Percentiles rank a stretch among this genome's conserved stretches.
Conservation (phyloP, 2,797 vertebrate species). For the Heterohyrax brucei region DNA sequence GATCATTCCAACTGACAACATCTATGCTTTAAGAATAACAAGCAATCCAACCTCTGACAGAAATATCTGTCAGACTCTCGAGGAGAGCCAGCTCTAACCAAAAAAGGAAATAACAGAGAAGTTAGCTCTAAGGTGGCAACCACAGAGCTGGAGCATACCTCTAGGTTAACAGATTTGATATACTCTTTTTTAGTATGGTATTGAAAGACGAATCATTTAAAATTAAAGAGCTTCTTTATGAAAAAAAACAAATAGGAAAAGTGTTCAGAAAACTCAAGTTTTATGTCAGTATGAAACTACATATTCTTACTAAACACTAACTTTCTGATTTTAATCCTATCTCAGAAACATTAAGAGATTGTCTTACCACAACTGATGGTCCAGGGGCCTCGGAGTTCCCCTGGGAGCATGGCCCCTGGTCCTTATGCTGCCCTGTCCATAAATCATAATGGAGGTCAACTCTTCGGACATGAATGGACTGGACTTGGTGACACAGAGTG, state of each 20-base stretch:
- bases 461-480: no score
- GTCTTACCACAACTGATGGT: neutral
- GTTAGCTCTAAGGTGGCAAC: neutral
- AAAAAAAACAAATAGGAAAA: neutral
- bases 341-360: slow-evolving; percentile 39
- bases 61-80: neutral
- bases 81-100: neutral
- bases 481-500: no score
- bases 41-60: neutral
- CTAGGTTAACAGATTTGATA: neutral
- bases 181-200: neutral
- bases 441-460: no score
- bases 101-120: no score
- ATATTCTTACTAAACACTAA: slow-evolving; percentile 4
- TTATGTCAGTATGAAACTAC: slow-evolving; percentile 3
- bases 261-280: slow-evolving; percentile 40
- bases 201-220: slow-evolving; percentile 29
- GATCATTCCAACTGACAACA: neutral
- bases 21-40: neutral
- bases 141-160: neutral
- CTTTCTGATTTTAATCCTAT: slow-evolving; percentile 12
- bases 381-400: no score
- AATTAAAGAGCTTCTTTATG: neutral
- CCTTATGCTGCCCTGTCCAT: no score
- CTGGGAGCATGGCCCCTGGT: no score